Evolutionary conservation across 2,113 vertebrate genomes (phyloP), one percentile per base, ranked within the genome.

Genomic region (Hyaena hyaena): DNA sequence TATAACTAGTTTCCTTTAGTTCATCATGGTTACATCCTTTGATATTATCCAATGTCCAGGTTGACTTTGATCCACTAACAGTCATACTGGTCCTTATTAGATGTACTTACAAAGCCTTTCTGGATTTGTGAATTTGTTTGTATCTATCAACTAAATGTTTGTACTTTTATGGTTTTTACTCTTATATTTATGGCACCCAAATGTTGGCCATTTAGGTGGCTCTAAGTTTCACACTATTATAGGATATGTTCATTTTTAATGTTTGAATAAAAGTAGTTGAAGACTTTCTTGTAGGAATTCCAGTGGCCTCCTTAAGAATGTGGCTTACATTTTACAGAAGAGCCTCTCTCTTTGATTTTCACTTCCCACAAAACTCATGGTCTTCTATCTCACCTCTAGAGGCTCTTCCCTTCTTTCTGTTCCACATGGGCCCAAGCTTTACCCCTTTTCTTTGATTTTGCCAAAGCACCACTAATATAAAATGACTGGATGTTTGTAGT

Each of bases 241-340:
- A 48, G 58, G 69, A 77, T 90, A 68, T 3, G 14, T 88, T 74
- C 16, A 90, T 73, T 90, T 94, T 81, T 86, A 94, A 58, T 81
- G 21, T 84, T 82, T 71, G 95, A 92, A 63, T 71, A 74, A 83
- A 95, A 96, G 61, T 69, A n/a, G 15, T 96, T 96, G 23, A 92
- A 90, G 74, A 87, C 43, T 85, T 93, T 80, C 69, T 26, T 74
- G 1, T 76, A 15, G 68, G 50, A 82, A 61, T 65, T 93, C 39
- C 79, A 58, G 50, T 85, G 50, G 50, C 19, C 28, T 58, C 61
- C 24, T 69, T 77, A 89, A 84, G 48, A 89, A 93, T 48, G 33
- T 84, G 45, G 77, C 58, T 83, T 83, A 63, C 14, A 9, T 35
- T 88, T 93, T 93, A 76, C 68, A 63, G 65, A 50, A 90, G 50